These are phyloP conservation scores for Euclidia mi DNA, from an alignment of 2,888 invertebrate genomes.

Conservation along the genomic window DNA sequence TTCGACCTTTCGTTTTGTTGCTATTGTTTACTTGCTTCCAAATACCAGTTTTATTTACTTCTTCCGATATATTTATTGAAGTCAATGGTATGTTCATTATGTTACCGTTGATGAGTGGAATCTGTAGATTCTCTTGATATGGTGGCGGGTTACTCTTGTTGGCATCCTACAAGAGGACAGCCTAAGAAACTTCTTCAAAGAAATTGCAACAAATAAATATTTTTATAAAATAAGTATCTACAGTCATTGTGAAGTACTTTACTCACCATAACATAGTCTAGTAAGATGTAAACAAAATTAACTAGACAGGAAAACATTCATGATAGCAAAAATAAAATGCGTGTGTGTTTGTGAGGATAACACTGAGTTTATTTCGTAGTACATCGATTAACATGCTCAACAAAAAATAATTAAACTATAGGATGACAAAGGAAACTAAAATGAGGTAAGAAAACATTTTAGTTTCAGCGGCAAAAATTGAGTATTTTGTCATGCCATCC, in stretches of 20 bases:
- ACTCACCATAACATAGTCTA: constrained; percentile 58
- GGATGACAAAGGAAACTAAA: constrained; percentile 68
- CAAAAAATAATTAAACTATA: constrained; percentile 60
- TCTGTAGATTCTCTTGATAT: constrained; percentile 93
- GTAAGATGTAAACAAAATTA: constrained; percentile 48
- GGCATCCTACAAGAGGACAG: constrained; percentile 78
- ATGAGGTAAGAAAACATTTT: constrained; percentile 65
- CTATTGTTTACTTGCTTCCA: constrained; percentile 97
- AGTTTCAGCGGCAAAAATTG: constrained; percentile 79
- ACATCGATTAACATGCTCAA: constrained; percentile 62
- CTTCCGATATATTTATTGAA: constrained; percentile 97
- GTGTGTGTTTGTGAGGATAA: constrained; percentile 66
- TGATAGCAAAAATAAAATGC: constrained; percentile 75
- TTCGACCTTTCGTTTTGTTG: constrained; percentile 83
- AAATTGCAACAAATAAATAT: constrained; percentile 27
- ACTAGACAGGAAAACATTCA: constrained; percentile 55
- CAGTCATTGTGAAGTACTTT: constrained; percentile 40
- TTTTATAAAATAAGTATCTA: constrained; percentile 21
- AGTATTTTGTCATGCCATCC: constrained; percentile 91
- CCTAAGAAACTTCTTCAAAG: constrained; percentile 62
- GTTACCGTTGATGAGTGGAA: constrained; percentile 96
- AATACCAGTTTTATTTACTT: constrained; percentile 97
- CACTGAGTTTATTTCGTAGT: constrained; percentile 72
- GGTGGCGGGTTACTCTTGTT: constrained; percentile 86
- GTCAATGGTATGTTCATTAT: constrained; percentile 96